Evolutionary conservation across 2,797 vertebrate species (phyloP).

Genomic region (Mycteria americana): DNA sequence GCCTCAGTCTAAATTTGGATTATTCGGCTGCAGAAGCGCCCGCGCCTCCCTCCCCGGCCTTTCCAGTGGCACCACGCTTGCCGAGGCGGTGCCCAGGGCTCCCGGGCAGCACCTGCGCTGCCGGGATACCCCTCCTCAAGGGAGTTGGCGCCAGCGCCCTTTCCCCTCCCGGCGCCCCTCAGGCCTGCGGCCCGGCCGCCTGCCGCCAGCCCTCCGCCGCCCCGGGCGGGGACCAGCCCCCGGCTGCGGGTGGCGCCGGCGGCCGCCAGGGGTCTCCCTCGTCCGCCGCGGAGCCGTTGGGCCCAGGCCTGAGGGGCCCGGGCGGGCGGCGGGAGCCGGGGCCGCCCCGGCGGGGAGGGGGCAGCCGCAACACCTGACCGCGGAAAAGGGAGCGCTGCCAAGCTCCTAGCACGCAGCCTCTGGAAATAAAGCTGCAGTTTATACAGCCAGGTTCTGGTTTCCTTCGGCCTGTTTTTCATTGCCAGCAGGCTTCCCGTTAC

Average conservation of each 20-base stretch:
- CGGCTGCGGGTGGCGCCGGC: neutral
- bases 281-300: neutral
- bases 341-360: fast-evolving
- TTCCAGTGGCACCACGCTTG: no score
- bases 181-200: neutral
- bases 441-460: fast-evolving
- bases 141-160: neutral
- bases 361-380: fast-evolving
- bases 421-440: fast-evolving
- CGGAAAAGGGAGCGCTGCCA: fast-evolving
- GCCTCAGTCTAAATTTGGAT: fast-evolving
- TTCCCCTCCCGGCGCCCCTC: neutral
- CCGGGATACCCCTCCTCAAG: no score
- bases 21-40: fast-evolving
- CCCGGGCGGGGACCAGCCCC: no score
- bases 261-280: neutral
- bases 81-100: neutral
- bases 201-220: no score
- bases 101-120: neutral
- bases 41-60: no score
- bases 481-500: neutral
- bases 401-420: fast-evolving
- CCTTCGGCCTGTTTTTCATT: neutral
- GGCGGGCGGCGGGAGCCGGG: neutral
- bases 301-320: neutral